These are phyloP conservation scores for Gallinago solitaria DNA, from an alignment of 2,797 vertebrate genomes.

Conservation along the genomic window DNA sequence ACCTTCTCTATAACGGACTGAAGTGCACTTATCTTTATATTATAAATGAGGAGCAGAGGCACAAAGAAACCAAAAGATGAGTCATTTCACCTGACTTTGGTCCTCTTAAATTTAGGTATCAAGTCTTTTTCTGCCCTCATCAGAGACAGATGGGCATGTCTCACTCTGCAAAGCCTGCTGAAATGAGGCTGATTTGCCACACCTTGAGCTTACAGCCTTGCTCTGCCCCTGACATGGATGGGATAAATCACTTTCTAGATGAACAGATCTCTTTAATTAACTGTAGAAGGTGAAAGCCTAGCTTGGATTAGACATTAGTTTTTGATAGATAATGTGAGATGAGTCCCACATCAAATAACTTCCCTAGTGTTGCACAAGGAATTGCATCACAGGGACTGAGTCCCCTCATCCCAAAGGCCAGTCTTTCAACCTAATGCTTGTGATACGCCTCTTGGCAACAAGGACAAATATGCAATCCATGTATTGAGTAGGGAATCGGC, in stretches of 20 bases:
- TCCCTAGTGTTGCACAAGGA: background rate
- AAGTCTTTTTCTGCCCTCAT: background rate
- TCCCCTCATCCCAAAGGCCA: background rate
- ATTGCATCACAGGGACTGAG: background rate
- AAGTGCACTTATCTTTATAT: background rate
- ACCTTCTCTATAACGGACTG: background rate
- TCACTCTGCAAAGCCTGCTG: background rate
- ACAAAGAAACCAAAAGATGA: background rate
- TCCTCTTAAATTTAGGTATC: background rate
- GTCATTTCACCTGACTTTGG: background rate
- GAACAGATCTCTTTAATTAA: background rate
- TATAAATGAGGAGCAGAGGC: background rate
- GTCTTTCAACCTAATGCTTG: background rate
- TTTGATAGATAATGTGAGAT: background rate
- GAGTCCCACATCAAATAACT: background rate
- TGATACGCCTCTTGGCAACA: background rate
- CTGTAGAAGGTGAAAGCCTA: background rate
- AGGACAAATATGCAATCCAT: background rate
- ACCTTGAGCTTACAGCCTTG: background rate
- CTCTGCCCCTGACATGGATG: background rate
- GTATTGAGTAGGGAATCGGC: rapidly evolving
- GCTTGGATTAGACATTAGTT: background rate
- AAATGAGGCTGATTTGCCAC: background rate
- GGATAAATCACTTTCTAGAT: background rate
- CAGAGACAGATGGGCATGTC: background rate